A percentile compares a stretch with the other conserved stretches of the same genome.
Evolutionary conservation across 2,113 vertebrate species (phyloP).

Genomic region (Mystacornis crossleyi): DNA sequence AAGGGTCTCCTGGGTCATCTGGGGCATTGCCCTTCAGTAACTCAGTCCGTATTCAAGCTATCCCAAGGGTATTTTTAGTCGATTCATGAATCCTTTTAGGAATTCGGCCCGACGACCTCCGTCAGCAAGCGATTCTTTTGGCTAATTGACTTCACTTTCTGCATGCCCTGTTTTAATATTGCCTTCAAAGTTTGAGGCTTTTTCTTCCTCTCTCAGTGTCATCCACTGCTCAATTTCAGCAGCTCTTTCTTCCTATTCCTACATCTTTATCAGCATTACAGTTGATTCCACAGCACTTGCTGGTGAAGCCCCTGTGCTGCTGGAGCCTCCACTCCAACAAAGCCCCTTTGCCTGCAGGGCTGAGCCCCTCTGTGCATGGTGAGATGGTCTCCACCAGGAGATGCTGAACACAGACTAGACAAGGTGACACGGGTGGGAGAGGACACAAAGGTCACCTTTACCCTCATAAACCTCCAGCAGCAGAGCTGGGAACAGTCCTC

Average conservation of each 20-base stretch:
- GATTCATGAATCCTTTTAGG: constrained; percentile 61
- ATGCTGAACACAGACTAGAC: not conserved
- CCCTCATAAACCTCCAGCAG: not conserved
- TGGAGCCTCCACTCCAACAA: accelerated
- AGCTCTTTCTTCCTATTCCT: not conserved
- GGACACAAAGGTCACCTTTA: not conserved
- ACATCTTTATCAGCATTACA: not conserved
- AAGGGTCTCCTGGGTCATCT: constrained; percentile 65
- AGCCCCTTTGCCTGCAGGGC: not conserved
- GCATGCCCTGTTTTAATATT: constrained; percentile 22
- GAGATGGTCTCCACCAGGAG: not conserved
- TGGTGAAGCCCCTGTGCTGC: not conserved
- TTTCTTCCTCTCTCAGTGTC: not conserved
- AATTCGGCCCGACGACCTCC: constrained; percentile 38
- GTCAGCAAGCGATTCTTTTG: constrained; percentile 50
- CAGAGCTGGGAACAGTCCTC: not conserved
- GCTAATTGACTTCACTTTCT: constrained; percentile 66
- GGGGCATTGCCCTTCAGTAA: constrained; percentile 67
- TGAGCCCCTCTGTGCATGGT: not conserved
- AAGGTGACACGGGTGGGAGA: not conserved
- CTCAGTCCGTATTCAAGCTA: constrained; percentile 51
- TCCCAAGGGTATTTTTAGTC: constrained; percentile 60
- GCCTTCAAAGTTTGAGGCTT: constrained; percentile 52
- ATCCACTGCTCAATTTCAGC: not conserved
- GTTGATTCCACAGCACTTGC: accelerated